These are phyloP conservation scores for Calliopum simillimum DNA, from an alignment of 2,888 invertebrate species.

Conservation along the genomic window DNA sequence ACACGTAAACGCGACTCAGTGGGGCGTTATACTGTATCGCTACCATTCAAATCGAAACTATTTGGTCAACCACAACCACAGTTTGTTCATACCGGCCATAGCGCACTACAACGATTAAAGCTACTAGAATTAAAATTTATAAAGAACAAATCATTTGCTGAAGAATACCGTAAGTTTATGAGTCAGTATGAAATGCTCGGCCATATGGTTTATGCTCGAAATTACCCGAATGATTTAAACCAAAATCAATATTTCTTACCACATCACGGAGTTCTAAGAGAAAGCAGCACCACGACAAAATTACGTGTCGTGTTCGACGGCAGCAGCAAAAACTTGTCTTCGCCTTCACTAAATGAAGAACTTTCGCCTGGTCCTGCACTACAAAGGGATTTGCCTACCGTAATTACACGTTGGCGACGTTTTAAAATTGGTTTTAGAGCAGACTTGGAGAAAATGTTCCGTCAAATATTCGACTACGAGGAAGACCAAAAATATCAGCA, in stretches of 20 bases:
- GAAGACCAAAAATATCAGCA: constrained; percentile 39
- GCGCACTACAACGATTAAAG: constrained; percentile 34
- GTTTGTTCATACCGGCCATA: constrained; percentile 31
- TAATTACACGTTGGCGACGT: constrained; percentile 35
- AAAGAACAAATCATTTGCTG: neutral
- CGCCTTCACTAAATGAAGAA: constrained; percentile 28
- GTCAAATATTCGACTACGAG: constrained; percentile 34
- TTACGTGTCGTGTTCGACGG: too few relatives aligned
- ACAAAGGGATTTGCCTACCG: constrained; percentile 37
- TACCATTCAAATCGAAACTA: constrained; percentile 31
- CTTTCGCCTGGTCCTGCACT: constrained; percentile 36
- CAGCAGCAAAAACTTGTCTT: constrained; percentile 6
- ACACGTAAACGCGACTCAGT: neutral
- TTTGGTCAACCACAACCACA: neutral
- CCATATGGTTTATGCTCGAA: neutral
- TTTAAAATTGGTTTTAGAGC: constrained; percentile 38
- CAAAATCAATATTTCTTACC: neutral
- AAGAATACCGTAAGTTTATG: constrained; percentile 21
- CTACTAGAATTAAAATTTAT: constrained; percentile 26
- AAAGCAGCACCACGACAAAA: constrained; percentile 12
- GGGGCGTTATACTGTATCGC: constrained; percentile 34
- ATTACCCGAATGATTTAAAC: neutral
- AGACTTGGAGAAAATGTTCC: constrained; percentile 44
- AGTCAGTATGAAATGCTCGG: neutral
- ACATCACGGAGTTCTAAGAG: constrained; percentile 15